Evolutionary conservation across 2,888 invertebrate genomes (phyloP), one percentile per base, ranked within the genome.

Genomic region (Drosophila affinis): DNA sequence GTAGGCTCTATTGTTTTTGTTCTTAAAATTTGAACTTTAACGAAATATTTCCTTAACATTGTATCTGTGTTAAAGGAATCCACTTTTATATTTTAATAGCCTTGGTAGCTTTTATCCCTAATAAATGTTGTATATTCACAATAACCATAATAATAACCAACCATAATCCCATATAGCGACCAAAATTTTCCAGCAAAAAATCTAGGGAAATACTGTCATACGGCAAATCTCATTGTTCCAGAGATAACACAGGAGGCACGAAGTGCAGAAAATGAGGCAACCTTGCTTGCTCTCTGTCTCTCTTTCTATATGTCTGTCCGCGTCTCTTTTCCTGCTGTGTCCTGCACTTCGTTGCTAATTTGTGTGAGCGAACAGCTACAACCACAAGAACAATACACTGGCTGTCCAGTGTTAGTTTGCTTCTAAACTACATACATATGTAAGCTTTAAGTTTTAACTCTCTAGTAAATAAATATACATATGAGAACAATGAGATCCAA

Each of bases 301-400:
- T 14, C 45, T 45, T 18, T 9, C 29, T n/a, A 2, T 9, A 1
- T 18, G 32, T 48, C 14, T 17, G 3, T 39, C 14, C n/a, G 3
- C 27, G 17, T 58, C 9, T 39, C 39, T 62, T 64, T 60, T 55
- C 56, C 69, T 77, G 14, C 39, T 60, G 77, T 76, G 77, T 80
- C 76, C 77, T 73, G 75, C 82, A 80, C 77, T 78, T 82, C 72
- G 72, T 78, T 82, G 77, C 87, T 88, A 79, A 87, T 89, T 87
- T 75, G 79, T 76, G 72, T 67, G 74, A 72, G 64, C 65, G 75
- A 77, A 58, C 75, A 61, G 53, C 55, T 62, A 29, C 70, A 73
- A 61, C 62, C 59, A 59, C 34, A 48, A 54, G n/a, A 45, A 17
- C 29, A 48, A 51, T 39, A 39, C 39, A n/a, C 39, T 39, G 39